phyloP scores from a whole-genome alignment of 2,888 invertebrate species.

The Zygaena filipendulae region DNA sequence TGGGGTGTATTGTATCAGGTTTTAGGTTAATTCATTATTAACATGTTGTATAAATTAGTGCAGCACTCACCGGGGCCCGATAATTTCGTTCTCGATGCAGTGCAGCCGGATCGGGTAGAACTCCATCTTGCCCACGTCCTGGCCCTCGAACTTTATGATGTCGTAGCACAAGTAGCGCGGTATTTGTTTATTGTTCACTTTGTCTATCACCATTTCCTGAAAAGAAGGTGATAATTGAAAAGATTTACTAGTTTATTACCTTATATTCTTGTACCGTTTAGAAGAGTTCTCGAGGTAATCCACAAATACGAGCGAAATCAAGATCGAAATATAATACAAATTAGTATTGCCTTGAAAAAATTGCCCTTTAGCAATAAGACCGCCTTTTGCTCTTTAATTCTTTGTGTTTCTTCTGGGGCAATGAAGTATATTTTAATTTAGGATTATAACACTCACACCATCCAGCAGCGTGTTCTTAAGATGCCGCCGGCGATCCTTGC shows the following conservation, averaged over 20 bases:
- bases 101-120: conserved; percentile 81
- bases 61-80: conserved; percentile 69
- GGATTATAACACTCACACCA: conserved; percentile 86
- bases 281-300: no score
- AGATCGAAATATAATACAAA: no score
- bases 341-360: no score
- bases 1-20: no score
- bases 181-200: conserved; percentile 76
- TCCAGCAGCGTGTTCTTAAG: conserved; percentile 88
- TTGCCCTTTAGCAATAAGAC: no score
- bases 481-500: conserved; percentile 76
- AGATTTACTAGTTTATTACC: conserved; percentile 7
- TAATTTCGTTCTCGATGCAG: conserved; percentile 80
- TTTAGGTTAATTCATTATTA: no score
- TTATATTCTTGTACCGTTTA: no score
- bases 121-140: conserved; percentile 78
- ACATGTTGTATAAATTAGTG: no score
- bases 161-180: conserved; percentile 97
- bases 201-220: conserved; percentile 97
- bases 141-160: conserved; percentile 84
- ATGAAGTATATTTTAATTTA: no score
- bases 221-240: conserved; percentile 22
- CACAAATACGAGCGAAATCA: no score
- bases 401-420: no score
- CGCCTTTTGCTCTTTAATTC: no score